phyloP scores from a whole-genome alignment of 1,140 invertebrate genomes.

The Brachionus sp. region DNA sequence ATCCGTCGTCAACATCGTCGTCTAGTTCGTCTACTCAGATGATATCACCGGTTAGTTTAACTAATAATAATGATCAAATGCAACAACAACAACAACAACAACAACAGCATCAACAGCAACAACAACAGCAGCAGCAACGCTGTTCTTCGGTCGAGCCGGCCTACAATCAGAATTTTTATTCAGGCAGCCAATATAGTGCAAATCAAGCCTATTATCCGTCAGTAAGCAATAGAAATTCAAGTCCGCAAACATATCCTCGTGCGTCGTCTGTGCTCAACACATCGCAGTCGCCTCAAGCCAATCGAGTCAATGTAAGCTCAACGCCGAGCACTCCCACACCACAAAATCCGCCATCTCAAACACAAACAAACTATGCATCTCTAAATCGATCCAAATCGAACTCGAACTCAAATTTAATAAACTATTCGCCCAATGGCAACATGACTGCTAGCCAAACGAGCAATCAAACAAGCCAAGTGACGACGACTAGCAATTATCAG shows the following conservation, averaged over 20 bases:
- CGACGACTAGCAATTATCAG: not conserved
- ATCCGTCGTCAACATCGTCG: slow-evolving; percentile 32
- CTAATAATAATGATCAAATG: not conserved
- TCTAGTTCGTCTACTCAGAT: slow-evolving; percentile 32
- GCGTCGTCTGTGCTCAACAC: not conserved
- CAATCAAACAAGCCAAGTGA: not conserved
- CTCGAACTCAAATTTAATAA: not conserved
- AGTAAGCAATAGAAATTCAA: not conserved
- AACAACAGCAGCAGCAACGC: not conserved
- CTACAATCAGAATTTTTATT: not conserved
- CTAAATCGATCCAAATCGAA: slow-evolving; percentile 13
- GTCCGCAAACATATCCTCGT: not conserved
- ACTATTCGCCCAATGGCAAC: not conserved
- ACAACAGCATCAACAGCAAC: not conserved
- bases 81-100: not conserved
- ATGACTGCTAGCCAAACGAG: not conserved
- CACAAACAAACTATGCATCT: not conserved
- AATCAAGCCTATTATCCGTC: not conserved
- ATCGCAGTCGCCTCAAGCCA: not conserved
- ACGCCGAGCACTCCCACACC: not conserved
- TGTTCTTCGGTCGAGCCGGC: not conserved
- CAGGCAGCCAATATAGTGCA: not conserved
- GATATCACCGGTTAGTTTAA: slow-evolving; percentile 1
- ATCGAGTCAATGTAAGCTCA: not conserved
- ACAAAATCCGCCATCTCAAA: not conserved